These are phyloP conservation scores for Slavum lentiscoides DNA, from an alignment of 2,888 invertebrate species.

Conservation along the genomic window DNA sequence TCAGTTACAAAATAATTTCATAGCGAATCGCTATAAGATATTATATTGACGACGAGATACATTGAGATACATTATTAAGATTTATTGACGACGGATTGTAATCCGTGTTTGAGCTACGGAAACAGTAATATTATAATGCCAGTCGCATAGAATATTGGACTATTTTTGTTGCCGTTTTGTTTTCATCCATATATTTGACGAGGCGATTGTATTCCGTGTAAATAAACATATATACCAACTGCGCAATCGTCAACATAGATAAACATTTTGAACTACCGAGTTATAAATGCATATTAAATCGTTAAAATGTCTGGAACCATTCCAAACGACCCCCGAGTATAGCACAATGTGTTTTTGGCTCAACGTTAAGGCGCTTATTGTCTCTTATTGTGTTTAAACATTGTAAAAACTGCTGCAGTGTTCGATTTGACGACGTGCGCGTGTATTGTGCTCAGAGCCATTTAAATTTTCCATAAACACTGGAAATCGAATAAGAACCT, in stretches of 20 bases:
- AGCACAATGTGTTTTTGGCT: slow-evolving; percentile 35
- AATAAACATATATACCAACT: not conserved
- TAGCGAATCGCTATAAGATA: no score
- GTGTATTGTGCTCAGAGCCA: no score
- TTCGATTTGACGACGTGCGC: not conserved
- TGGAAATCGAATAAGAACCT: not conserved
- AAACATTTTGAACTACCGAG: slow-evolving; percentile 3
- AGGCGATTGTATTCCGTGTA: not conserved
- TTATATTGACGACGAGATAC: no score
- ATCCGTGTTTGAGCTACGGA: no score
- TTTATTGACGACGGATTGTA: no score
- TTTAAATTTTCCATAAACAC: slow-evolving; percentile 1
- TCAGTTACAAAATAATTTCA: no score
- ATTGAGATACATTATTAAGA: no score
- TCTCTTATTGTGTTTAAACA: not conserved
- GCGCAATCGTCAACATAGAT: not conserved
- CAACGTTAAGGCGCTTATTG: not conserved
- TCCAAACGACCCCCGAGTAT: slow-evolving; percentile 21
- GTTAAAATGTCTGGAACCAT: slow-evolving; percentile 5
- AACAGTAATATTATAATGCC: no score
- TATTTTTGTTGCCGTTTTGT: no score
- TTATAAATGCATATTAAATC: slow-evolving; percentile 15
- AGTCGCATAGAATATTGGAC: no score
- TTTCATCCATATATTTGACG: not conserved
- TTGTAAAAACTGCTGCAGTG: not conserved